These are phyloP conservation scores for Atlantisia rogersi DNA, from an alignment of 2,113 vertebrate species.

Conservation along the genomic window DNA sequence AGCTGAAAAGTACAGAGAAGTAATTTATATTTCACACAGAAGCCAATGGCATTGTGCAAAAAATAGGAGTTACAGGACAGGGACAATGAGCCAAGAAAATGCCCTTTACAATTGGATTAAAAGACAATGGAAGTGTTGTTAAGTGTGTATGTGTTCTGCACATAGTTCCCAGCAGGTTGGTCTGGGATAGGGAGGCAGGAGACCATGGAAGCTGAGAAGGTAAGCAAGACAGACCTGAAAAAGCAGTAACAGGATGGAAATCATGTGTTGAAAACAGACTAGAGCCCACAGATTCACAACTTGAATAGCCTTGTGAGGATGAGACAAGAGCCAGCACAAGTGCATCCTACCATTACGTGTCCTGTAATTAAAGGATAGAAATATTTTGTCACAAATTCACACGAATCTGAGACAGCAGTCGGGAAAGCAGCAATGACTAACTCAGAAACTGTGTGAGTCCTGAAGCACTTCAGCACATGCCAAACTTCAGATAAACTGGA, in stretches of 20 bases:
- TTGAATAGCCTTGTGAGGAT: neutral
- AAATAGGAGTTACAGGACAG: neutral
- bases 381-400: neutral
- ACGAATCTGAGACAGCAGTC: neutral
- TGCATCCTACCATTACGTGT: neutral
- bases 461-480: neutral
- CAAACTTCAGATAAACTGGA: neutral
- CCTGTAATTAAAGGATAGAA: neutral
- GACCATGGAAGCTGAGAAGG: neutral
- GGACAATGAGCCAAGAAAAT: neutral
- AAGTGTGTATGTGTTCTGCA: neutral
- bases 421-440: neutral
- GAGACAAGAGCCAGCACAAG: neutral
- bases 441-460: neutral
- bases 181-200: neutral
- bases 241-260: neutral
- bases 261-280: neutral
- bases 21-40: neutral
- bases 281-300: neutral
- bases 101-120: neutral
- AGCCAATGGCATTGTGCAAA: neutral
- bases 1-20: neutral
- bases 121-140: neutral
- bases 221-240: neutral
- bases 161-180: neutral